Base-by-base conservation (phyloP, 2,113 vertebrate species). In the Pelvicachromis taeniatus region DNA sequence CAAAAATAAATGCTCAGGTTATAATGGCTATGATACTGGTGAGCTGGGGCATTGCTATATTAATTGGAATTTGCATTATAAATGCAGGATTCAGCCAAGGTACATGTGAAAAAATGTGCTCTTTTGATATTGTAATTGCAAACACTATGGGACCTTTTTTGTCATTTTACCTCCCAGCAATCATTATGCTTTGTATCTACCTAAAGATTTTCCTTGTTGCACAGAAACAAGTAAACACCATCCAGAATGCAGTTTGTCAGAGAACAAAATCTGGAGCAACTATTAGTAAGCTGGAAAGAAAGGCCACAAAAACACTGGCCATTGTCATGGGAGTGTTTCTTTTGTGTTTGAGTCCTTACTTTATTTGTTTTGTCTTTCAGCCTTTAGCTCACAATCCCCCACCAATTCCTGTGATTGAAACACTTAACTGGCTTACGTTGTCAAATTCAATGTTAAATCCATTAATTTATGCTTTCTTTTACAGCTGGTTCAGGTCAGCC, bases 1-100 rank as follows among this genome's bases (percentile, higher is more conserved):
- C 81, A 48, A 96, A 94, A 84, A 97, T 97, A 35, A 97, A 86
- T 10, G 31, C 80, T 77, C 85, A 56, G 1, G 88, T 95, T 38
- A 78, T 94, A 13, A 3, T 89, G n/a, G 58, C 85, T 16, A 97
- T 98, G 96, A 95, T 97, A 21, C 21, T 90, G 9, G 11, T 96
- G 13, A 96, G 94, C 54, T 98, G 97, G 97, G 87, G 92, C 2
- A 4, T 96, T 11, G 95, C 97, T 82, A 95, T 93, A 63, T 26
- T 96, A 63, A 96, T 97, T 85, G 96, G 94, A 42, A 96, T 97
- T 90, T 95, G 94, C 1, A 53, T 91, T 6, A 58, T 84, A 23
- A 14, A 59, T 56, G 77, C 42, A 31, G 90, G 88, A 21, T 48
- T 81, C 9, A 84, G 38, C 4, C 59, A 91, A 38, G 83, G 63